Evolutionary conservation across 2,888 invertebrate genomes (phyloP).

Genomic region (Dryomyza anilis): DNA sequence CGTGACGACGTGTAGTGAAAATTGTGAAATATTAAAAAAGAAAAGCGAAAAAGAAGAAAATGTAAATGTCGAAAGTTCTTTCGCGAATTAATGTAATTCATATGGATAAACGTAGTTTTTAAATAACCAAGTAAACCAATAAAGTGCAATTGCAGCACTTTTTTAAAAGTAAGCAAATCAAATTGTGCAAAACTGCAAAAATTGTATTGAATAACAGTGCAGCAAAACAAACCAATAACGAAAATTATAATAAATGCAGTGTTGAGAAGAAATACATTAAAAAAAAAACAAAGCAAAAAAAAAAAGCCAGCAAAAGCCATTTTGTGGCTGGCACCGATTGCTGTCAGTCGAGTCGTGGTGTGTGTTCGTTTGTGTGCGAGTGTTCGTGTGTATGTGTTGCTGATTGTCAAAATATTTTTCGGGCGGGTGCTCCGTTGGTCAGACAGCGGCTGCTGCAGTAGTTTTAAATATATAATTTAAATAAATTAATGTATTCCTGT

Average conservation of each 20-base stretch:
- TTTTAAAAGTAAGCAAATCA: conserved; percentile 18
- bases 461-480: too few relatives aligned
- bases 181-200: not conserved
- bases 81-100: conserved; percentile 6
- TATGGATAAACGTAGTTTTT: not conserved
- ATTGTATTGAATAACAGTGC: not conserved
- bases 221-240: not conserved
- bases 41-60: conserved; percentile 17
- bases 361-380: not conserved
- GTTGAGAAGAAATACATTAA: not conserved
- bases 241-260: not conserved
- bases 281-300: conserved; percentile 11
- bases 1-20: conserved; percentile 30
- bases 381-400: not conserved
- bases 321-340: conserved; percentile 9
- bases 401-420: not conserved
- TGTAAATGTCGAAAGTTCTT: not conserved
- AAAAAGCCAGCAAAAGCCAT: conserved; percentile 15
- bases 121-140: conserved; percentile 7
- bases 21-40: conserved; percentile 22
- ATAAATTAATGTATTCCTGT: too few relatives aligned
- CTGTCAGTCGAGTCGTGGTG: not conserved
- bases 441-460: not conserved
- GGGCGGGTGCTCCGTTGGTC: not conserved
- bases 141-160: not conserved